phyloP scores from a whole-genome alignment of 1,140 invertebrate genomes.

The Apis florea region DNA sequence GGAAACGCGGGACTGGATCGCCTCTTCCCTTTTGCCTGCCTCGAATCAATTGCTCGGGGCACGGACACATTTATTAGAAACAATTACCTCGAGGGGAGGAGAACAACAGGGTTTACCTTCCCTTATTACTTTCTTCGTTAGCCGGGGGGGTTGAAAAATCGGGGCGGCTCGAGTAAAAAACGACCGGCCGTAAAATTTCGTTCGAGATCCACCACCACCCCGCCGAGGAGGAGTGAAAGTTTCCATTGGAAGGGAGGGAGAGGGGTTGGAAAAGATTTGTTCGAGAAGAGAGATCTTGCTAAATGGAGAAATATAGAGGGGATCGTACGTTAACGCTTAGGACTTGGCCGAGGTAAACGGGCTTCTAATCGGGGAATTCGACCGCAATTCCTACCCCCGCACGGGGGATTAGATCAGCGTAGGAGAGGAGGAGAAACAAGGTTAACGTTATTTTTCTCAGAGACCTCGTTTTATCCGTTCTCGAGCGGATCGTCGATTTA shows the following conservation, averaged over 20 bases:
- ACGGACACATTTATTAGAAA: conserved; percentile 19
- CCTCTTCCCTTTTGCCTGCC: too few relatives aligned
- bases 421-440: conserved; percentile 53
- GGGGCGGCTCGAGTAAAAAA: conserved; percentile 24
- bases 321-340: conserved; percentile 48
- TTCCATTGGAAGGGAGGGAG: not conserved
- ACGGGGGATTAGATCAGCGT: conserved; percentile 1
- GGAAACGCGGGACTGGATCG: not conserved
- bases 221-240: conserved; percentile 4
- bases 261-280: conserved; percentile 42
- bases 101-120: conserved; percentile 13
- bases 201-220: not conserved
- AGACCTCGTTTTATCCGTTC: conserved; percentile 4
- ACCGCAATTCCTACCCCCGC: conserved; percentile 27
- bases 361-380: conserved; percentile 30
- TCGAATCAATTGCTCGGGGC: not conserved
- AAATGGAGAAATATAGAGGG: conserved; percentile 15
- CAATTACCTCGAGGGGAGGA: conserved; percentile 1
- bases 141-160: conserved; percentile 36
- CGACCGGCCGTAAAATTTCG: conserved; percentile 41
- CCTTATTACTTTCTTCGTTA: conserved; percentile 42
- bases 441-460: conserved; percentile 48
- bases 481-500: conserved; percentile 33
- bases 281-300: conserved; percentile 13
- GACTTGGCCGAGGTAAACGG: conserved; percentile 10